phyloP scores from a whole-genome alignment of 2,113 vertebrate species.

The Ginglymostoma cirratum region DNA sequence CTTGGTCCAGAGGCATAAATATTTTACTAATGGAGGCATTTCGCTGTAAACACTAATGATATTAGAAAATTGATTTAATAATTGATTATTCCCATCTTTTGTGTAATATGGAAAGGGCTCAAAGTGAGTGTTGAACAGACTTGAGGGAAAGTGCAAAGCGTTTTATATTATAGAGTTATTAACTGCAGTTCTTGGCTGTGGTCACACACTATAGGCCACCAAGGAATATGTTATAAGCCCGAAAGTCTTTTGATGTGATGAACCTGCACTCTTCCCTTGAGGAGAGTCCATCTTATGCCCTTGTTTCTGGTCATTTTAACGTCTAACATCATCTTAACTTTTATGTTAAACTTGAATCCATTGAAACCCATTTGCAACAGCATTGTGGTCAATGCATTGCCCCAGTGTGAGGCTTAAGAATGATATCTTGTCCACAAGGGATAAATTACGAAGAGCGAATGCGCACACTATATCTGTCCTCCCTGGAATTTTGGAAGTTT shows the following conservation, averaged over 20 bases:
- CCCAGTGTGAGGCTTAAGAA: background rate
- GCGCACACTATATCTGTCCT: no score
- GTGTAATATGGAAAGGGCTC: background rate
- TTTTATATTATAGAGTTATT: background rate
- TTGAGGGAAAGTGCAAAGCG: background rate
- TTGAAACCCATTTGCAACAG: no score
- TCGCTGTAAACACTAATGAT: background rate
- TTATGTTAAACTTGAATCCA: background rate
- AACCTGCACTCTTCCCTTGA: no score
- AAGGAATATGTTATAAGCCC: background rate
- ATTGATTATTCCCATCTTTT: background rate
- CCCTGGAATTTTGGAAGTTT: no score
- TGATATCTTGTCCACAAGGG: no score
- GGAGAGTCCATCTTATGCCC: no score
- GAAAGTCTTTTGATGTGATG: background rate
- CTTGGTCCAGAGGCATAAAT: background rate
- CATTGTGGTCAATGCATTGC: background rate
- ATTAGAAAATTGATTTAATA: conserved; percentile 25
- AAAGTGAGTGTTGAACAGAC: background rate
- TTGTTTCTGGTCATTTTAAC: background rate
- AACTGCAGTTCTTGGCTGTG: background rate
- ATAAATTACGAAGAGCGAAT: no score
- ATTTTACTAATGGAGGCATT: background rate
- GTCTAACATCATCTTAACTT: background rate
- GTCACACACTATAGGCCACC: background rate